These are phyloP conservation scores for Dasyornis broadbenti DNA, from an alignment of 2,113 vertebrate species.

Conservation along the genomic window DNA sequence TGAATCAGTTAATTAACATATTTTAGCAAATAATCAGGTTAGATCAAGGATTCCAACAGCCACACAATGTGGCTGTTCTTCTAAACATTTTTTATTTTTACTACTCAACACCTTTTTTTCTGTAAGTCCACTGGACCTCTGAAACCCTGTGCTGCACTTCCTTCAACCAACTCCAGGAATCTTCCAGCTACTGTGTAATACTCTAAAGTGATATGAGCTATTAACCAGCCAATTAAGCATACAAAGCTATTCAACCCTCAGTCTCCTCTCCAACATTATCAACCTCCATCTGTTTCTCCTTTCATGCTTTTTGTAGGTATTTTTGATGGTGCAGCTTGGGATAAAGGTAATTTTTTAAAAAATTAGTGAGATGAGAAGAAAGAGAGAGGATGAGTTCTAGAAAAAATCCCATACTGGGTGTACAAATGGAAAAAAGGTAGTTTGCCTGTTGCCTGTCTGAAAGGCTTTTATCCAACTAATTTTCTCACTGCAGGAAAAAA, in stretches of 20 bases:
- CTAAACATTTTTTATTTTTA: neutral
- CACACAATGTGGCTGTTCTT: neutral
- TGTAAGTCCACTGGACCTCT: neutral
- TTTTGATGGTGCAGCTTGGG: neutral
- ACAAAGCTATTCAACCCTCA: neutral
- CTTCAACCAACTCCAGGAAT: neutral
- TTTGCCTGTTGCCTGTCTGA: neutral
- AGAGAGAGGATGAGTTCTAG: neutral
- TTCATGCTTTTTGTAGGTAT: neutral
- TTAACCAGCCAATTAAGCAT: conserved; percentile 15
- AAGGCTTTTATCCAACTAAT: conserved; percentile 37
- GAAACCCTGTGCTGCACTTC: neutral
- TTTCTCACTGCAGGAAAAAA: conserved; percentile 28
- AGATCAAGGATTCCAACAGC: neutral
- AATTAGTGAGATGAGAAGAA: neutral
- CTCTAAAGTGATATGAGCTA: neutral
- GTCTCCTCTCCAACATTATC: neutral
- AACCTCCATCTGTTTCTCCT: neutral
- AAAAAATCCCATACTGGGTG: neutral
- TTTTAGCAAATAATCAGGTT: neutral
- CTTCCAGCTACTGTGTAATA: neutral
- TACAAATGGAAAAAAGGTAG: neutral
- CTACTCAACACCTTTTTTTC: neutral
- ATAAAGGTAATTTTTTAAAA: neutral
- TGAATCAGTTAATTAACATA: neutral